Evolutionary conservation across 2,888 invertebrate genomes (phyloP), one percentile per base, ranked within the genome.

Genomic region (Agriopis marginaria): DNA sequence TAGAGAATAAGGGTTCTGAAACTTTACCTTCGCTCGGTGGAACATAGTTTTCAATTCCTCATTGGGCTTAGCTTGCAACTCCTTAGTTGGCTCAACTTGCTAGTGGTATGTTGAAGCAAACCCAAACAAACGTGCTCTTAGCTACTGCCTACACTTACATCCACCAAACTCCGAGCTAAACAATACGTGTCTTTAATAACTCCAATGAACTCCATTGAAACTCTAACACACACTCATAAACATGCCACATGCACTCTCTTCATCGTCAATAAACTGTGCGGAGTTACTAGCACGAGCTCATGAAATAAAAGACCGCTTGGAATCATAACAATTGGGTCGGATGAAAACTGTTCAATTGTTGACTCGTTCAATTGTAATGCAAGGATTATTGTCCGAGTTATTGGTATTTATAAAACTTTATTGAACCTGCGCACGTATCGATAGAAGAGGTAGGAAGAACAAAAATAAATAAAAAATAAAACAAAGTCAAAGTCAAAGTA

Each of bases 231-330:
- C 64, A 64, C 73, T 72, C 77, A 78, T 86, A 83, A 86, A 86
- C 73, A 85, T 82, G 85, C 82, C 86, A 81, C 68, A 78, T 70
- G 77, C 79, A 82, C 75, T 77, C 76, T 73, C 75, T 80, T 82
- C 74, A 75, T 79, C 74, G 79, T 39, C 65, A 58, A 65, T 84
- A 80, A 83, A 85, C 85, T 85, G 79, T 77, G 73, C 76, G 75
- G 76, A 78, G 75, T 77, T 62, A 77, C 66, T 76, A 77, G 83
- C 82, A 83, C 81, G 81, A 71, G 83, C 72, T 75, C 72, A 78
- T 70, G 75, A 80, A 75, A 78, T 79, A 79, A 82, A 82, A 82
- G 78, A 76, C 74, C 74, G 63, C 63, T 65, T 75, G 77, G 70
- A 72, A 73, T 75, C 75, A 76, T 75, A 70, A 74, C 79, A 82